Evolutionary conservation across 2,113 vertebrate genomes (phyloP), one percentile per base, ranked within the genome.

Genomic region (Symphodus melops): DNA sequence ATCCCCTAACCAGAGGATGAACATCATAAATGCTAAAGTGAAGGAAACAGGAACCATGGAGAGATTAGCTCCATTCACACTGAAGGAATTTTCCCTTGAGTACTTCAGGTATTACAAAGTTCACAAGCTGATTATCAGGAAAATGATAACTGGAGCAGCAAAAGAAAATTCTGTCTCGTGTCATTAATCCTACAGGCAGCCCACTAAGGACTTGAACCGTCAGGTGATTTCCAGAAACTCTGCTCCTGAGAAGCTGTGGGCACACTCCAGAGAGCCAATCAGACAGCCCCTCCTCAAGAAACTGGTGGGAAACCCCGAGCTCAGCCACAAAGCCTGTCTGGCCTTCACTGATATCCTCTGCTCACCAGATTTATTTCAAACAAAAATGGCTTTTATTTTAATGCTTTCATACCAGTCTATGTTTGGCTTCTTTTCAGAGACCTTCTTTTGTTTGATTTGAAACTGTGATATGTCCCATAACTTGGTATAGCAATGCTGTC

Each of bases 311-410:
- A 94, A 93, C 13, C 13, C 93, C 0, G 95, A 96, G 39, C 86
- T 97, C 68, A 92, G 94, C 78, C 95, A 97, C 23, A 74, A 91
- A n/a, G 96, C 97, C 65, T 98, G 96, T 78, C 95, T 95, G 86
- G 93, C 94, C 64, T 99, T 98, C 88, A 95, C 79, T 33, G 96
- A 99, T 99, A 99, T 99, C 97, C 97, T 98, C 13, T 25, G 37
- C 41, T 57, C 9, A 56, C 13, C 36, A 33, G 28, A 33, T 33
- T n/a, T 6, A 21, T 4, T 39, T 55, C 14, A 9, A 44, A 19
- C 6, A 58, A 44, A 36, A 52, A 54, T 3, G 36, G 5, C 6
- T n/a, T 20, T 41, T 60, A 9, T 57, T 46, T 17, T 20, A 6
- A 5, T 48, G 46, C 6, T 19, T 48, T 14, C 25, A 9, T 6